Conservation (phyloP, 2,888 invertebrate species). For the Volucella bombylans region DNA sequence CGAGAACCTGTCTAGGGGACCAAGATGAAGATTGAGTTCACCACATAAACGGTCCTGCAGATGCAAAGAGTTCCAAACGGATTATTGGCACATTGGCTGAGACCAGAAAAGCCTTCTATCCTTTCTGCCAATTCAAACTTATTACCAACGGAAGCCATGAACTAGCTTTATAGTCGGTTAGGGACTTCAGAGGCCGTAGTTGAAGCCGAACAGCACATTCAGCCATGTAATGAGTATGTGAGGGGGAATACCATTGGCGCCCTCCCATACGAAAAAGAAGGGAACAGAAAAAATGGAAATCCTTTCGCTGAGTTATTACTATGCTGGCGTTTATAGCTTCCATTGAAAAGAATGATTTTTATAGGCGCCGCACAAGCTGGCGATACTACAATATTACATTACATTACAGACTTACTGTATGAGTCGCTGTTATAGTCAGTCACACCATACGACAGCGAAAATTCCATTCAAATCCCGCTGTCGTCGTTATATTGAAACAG, state of each 20-base stretch:
- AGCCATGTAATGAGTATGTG: slow-evolving; percentile 44
- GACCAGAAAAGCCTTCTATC: slow-evolving; percentile 50
- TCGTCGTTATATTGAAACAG: slow-evolving; percentile 36
- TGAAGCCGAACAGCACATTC: slow-evolving; percentile 9
- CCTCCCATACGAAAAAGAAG: slow-evolving; percentile 21
- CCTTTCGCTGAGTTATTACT: slow-evolving; percentile 63
- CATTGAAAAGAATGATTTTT: slow-evolving; percentile 17
- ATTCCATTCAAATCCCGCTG: background rate
- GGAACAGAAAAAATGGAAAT: slow-evolving; percentile 54
- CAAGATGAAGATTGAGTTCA: slow-evolving; percentile 53
- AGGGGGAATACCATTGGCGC: slow-evolving; percentile 26
- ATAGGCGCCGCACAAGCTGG: slow-evolving; percentile 61
- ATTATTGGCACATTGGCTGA: slow-evolving; percentile 60
- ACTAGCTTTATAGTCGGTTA: slow-evolving; percentile 16
- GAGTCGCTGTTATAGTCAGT: slow-evolving; percentile 11
- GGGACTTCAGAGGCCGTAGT: background rate
- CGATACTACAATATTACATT: slow-evolving; percentile 39
- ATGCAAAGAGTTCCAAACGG: slow-evolving; percentile 45
- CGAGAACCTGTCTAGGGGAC: slow-evolving; percentile 23
- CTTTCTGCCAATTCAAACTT: slow-evolving; percentile 56
- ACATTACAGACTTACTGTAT: background rate
- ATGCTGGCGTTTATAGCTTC: slow-evolving; percentile 66
- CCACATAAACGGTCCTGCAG: background rate
- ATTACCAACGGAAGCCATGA: slow-evolving; percentile 55
- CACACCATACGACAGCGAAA: slow-evolving; percentile 4